Percentiles rank a stretch among this genome's conserved stretches.
phyloP scores from a whole-genome alignment of 1,140 invertebrate genomes.

The Araneus ventricosus region DNA sequence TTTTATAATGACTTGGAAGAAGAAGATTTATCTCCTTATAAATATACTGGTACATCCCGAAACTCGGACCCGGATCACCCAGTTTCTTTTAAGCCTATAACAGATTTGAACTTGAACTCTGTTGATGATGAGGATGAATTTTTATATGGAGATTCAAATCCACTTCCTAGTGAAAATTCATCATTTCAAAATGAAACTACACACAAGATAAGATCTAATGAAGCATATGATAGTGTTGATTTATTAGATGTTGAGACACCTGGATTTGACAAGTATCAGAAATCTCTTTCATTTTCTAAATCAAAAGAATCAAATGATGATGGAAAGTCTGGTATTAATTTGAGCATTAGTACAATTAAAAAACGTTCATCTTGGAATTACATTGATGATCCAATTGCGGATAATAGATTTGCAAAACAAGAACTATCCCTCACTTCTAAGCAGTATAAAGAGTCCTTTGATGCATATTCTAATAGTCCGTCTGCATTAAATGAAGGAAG shows the following conservation, averaged over 20 bases:
- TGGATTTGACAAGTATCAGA: not conserved
- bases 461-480: not conserved
- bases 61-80: not conserved
- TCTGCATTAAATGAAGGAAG: not conserved
- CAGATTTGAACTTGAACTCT: conserved; percentile 33
- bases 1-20: not conserved
- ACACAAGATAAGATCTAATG: not conserved
- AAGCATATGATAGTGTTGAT: not conserved
- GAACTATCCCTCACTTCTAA: not conserved
- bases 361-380: not conserved
- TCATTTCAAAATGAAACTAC: not conserved
- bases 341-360: not conserved
- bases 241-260: not conserved
- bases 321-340: not conserved
- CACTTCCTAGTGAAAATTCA: not conserved
- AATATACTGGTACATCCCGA: not conserved
- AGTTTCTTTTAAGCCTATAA: not conserved
- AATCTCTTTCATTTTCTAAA: not conserved
- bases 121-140: conserved; percentile 70
- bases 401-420: not conserved
- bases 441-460: not conserved
- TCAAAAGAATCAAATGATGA: not conserved
- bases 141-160: conserved; percentile 65
- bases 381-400: not conserved
- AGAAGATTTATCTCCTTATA: not conserved